Evolutionary conservation across 2,888 invertebrate species (phyloP), one percentile per base, ranked within the genome.

Genomic region (Leucoma salicis): DNA sequence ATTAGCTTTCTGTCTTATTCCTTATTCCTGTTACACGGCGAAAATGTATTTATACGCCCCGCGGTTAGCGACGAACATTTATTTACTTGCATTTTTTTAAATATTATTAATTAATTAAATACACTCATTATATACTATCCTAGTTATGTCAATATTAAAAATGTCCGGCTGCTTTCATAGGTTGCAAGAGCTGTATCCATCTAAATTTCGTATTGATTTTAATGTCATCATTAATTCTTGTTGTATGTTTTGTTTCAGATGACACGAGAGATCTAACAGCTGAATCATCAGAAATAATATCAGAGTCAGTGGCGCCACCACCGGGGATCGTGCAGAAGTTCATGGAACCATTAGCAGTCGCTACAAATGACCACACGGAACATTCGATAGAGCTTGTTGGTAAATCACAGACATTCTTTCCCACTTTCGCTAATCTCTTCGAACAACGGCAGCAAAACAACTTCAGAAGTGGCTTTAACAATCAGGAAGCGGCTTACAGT

Each of bases 341-440:
- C 43, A 63, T 58, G 10, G 77, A 73, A 35, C 68, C 71, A 15
- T 70, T 74, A 33, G 60, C 75, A 11, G 70, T 72, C 13, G 73
- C 81, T 14, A 72, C 73, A 2, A 70, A 74, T 2, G 79, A 73
- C 49, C 75, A 79, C 45, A 67, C 75, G 15, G 90, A 90, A 45
- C 91, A 90, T 63, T 91, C 90, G 13, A 72, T 91, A 45, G 92
- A 92, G 66, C 89, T 91, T 11, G 81, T 91, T 13, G 85, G 86
- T 11, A 82, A 83, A 38, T 92, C 92, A 35, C 94, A 95, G 68
- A 94, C 92, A 34, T 95, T 95, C 79, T 95, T 95, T 80, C 95
- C 96, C 0, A 92, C 95, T 0, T 96, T 95, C 69, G 92, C 93
- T 1, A 93, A 92, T 57, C 80, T 93, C 8, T 94, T 94, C 65